A percentile compares a stretch with the other conserved stretches of the same genome.
Evolutionary conservation across 2,797 vertebrate genomes (phyloP).

Genomic region (Labroides dimidiatus): DNA sequence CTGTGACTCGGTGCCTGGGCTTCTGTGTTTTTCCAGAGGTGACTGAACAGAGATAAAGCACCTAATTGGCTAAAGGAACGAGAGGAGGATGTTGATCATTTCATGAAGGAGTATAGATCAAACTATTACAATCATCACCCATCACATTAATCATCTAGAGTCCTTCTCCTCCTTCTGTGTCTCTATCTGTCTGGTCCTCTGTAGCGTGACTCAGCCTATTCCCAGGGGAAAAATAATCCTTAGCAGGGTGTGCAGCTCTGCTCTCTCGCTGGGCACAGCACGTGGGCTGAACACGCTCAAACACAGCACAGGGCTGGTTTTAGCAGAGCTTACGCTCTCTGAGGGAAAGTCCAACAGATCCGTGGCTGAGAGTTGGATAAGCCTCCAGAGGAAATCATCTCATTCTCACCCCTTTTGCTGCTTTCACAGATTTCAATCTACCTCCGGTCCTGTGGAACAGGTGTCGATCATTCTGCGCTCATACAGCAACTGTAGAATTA

Average conservation of each 20-base stretch:
- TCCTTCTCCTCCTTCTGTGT: conserved; percentile 13
- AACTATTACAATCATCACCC: conserved; percentile 30
- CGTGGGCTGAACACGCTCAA: conserved; percentile 65
- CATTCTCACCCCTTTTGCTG: neutral
- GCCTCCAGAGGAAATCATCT: conserved; percentile 6
- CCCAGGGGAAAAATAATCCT: conserved; percentile 77
- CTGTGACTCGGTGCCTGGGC: neutral
- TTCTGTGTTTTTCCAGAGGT: conserved; percentile 29
- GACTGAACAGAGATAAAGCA: conserved; percentile 12
- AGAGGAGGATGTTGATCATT: conserved; percentile 16
- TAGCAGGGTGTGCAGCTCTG: conserved; percentile 66
- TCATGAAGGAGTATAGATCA: conserved; percentile 24
- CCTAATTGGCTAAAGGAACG: conserved; percentile 14
- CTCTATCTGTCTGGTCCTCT: conserved; percentile 50
- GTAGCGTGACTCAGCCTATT: conserved; percentile 79
- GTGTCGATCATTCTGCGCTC: neutral
- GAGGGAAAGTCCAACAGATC: conserved; percentile 60
- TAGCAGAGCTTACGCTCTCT: conserved; percentile 67
- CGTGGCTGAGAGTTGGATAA: conserved; percentile 51
- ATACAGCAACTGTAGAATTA: neutral
- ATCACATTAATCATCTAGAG: conserved; percentile 21
- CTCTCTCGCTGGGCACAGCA: conserved; percentile 59
- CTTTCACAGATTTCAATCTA: conserved; percentile 4
- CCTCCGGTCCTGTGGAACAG: neutral
- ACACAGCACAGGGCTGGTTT: conserved; percentile 66